Evolutionary conservation across 2,797 vertebrate species (phyloP).

Genomic region (Syngnathus rostellatus): DNA sequence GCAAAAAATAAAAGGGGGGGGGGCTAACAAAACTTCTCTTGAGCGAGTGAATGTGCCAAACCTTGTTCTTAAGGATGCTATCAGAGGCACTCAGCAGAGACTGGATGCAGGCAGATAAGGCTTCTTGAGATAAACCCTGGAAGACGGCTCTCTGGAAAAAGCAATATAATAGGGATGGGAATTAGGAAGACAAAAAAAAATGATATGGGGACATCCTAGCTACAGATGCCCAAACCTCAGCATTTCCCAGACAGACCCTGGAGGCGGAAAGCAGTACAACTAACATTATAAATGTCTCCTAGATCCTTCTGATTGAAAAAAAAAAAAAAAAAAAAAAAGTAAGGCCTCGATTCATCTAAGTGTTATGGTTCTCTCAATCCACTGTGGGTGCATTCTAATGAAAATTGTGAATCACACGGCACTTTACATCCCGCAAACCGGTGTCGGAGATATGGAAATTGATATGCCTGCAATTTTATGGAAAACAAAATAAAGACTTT

Average conservation of each 20-base stretch:
- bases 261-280: not conserved
- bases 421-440: too few relatives aligned
- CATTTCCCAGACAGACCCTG: not conserved
- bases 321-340: not conserved
- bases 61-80: slow-evolving; percentile 94
- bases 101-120: slow-evolving; percentile 92
- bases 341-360: not conserved
- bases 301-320: not conserved
- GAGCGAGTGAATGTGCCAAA: slow-evolving; percentile 55
- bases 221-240: not conserved
- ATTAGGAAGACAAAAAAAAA: slow-evolving; percentile 2
- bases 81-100: slow-evolving; percentile 89
- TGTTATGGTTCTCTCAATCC: not conserved
- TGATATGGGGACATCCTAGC: not conserved
- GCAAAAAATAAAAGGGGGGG: not conserved
- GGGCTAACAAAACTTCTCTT: not conserved
- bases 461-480: too few relatives aligned
- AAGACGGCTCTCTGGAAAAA: slow-evolving; percentile 86
- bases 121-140: slow-evolving; percentile 96
- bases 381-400: not conserved
- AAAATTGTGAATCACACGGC: not conserved
- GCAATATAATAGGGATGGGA: slow-evolving; percentile 21
- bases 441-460: too few relatives aligned
- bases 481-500: too few relatives aligned
- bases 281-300: not conserved